Evolutionary conservation across 1,140 invertebrate species (phyloP).

Genomic region (Aphelinus certus): DNA sequence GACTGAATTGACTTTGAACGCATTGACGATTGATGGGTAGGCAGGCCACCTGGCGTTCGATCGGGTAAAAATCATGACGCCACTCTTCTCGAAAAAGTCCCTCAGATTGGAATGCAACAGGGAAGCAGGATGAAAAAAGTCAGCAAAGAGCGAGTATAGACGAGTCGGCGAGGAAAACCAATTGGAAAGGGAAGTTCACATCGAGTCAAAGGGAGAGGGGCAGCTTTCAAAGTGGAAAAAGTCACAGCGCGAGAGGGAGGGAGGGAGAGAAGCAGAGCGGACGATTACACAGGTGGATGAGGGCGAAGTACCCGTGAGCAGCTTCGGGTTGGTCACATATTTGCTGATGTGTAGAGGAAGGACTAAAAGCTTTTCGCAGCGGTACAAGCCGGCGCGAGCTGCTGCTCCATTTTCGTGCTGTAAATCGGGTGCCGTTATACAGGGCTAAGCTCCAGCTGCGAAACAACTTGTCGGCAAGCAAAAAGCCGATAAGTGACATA

Average conservation of each 20-base stretch:
- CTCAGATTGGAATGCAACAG: neutral
- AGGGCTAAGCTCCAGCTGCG: constrained; percentile 34
- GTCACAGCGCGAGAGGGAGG: constrained; percentile 3
- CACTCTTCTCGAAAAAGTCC: no score
- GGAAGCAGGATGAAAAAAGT: neutral
- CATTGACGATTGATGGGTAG: no score
- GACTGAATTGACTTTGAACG: no score
- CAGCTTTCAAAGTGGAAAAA: constrained; percentile 12
- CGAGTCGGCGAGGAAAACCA: constrained; percentile 24
- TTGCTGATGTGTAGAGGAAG: constrained; percentile 50
- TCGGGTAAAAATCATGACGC: no score
- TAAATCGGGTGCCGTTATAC: constrained; percentile 51
- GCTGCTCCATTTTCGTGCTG: constrained; percentile 51
- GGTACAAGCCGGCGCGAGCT: no score
- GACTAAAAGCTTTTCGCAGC: constrained; percentile 58
- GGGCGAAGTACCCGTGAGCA: constrained; percentile 37
- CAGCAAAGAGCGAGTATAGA: neutral
- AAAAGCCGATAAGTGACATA: constrained; percentile 24
- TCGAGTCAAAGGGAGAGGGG: constrained; percentile 17
- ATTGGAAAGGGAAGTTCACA: constrained; percentile 33
- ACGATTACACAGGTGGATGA: constrained; percentile 53
- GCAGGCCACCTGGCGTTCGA: no score
- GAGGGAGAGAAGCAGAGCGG: constrained; percentile 35
- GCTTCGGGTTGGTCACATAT: constrained; percentile 48
- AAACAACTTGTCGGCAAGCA: constrained; percentile 40